Conservation (phyloP, 1,140 invertebrate genomes). For the Drosophila funebris region DNA sequence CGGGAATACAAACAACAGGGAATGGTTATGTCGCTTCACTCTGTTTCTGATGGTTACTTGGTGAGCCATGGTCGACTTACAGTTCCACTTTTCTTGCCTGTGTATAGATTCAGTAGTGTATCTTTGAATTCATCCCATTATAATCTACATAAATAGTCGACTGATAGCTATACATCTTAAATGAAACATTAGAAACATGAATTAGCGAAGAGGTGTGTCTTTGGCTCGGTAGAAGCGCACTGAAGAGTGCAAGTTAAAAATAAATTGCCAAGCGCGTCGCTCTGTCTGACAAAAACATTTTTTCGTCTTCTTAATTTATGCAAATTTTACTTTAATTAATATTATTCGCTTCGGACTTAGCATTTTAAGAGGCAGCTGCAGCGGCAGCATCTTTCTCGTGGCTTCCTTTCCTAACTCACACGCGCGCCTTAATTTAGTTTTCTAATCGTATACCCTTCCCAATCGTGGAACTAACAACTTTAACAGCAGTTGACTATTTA, state of each 20-base stretch:
- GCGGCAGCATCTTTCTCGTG: conserved; percentile 51
- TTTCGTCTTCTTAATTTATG: conserved; percentile 64
- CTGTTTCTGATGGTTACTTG: conserved; percentile 4
- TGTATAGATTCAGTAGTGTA: not conserved
- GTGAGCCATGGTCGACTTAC: conserved; percentile 1
- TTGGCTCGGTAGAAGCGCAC: not conserved
- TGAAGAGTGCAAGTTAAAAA: not conserved
- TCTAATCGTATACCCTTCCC: conserved; percentile 45
- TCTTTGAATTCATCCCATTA: conserved; percentile 5
- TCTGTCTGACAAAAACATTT: conserved; percentile 74
- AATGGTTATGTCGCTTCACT: conserved; percentile 19
- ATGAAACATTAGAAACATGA: not conserved
- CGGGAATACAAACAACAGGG: conserved; percentile 25
- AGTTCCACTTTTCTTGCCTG: conserved; percentile 5
- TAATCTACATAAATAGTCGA: too few relatives aligned
- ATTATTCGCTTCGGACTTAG: conserved; percentile 56
- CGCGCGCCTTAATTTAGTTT: conserved; percentile 66
- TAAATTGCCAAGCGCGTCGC: conserved; percentile 55
- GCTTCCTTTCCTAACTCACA: conserved; percentile 62
- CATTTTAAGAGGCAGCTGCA: conserved; percentile 50
- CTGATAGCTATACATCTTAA: conserved; percentile 8
- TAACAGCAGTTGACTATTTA: not conserved
- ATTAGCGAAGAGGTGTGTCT: not conserved
- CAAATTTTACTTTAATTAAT: conserved; percentile 80
- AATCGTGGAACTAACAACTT: not conserved